Base-by-base conservation (phyloP, 2,113 vertebrate species). In the Symphodus melops region DNA sequence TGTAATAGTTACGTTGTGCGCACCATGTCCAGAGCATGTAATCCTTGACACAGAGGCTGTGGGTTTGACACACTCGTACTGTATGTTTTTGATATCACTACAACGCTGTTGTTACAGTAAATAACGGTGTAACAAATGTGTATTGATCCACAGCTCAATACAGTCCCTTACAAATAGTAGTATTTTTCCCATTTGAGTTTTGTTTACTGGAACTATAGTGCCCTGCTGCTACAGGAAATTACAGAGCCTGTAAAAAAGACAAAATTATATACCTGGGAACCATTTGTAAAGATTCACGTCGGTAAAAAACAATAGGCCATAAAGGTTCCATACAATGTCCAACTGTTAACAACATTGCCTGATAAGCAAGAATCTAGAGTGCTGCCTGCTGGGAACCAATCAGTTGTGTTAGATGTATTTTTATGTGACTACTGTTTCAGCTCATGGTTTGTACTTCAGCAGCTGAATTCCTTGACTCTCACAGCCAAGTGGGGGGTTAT, bases 401-500 rank as follows among this genome's bases (percentile, higher is more conserved):
- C 14, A 25, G 42, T 16, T 16, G 25, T 16, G 25, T 33, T 56
- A 25, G 8, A 9, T 44, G 23, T 9, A 7, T 17, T 37, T 55
- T n/a, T 5, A 4, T 28, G 33, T 51, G 9, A 14, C 20, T 41
- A 11, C 11, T 41, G 8, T 41, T 41, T 14, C 19, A 62, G 55
- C 10, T 60, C 9, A 13, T 49, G 67, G 48, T 59, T 73, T 1
- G 33, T 21, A 44, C 57, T 68, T 56, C 23, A 60, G 42, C 41
- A 37, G 49, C 72, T 42, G 4, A 12, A 65, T 55, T 8, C 23
- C 68, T 53, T 0, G 16, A 56, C 56, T 37, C 49, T 17, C 54
- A 39, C 11, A 52, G 46, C 71, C 80, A 72, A 67, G 77, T 62
- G 59, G 14, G 19, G 71, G 64, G 49, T 81, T 42, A 79, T 16